Conservation (phyloP, 2,797 vertebrate genomes). For the Pyrocephalus nanus region DNA sequence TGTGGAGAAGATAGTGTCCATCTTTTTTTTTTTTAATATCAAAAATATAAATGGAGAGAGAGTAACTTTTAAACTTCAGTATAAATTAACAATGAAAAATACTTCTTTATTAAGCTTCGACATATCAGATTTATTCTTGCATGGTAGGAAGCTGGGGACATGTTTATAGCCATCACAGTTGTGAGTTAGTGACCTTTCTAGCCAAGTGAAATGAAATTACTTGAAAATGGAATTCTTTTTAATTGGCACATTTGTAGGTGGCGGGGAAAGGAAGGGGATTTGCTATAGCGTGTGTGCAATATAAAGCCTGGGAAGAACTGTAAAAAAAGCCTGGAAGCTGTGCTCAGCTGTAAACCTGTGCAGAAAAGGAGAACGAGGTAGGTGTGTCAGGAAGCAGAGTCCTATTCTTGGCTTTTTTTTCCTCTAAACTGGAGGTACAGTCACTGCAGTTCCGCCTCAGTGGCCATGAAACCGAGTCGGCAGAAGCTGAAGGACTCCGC, state of each 20-base stretch:
- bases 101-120: slow-evolving; percentile 57
- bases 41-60: slow-evolving; percentile 4
- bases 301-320: neutral
- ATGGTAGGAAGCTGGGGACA: slow-evolving; percentile 66
- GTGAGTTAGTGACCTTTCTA: slow-evolving; percentile 81
- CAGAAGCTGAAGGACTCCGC: slow-evolving; percentile 88
- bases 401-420: slow-evolving; percentile 60
- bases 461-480: slow-evolving; percentile 87
- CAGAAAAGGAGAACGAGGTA: slow-evolving; percentile 59
- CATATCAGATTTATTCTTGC: slow-evolving; percentile 64
- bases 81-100: slow-evolving; percentile 59
- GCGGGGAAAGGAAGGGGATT: neutral
- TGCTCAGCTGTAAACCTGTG: slow-evolving; percentile 23
- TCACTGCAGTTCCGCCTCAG: slow-evolving; percentile 83
- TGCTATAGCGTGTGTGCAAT: neutral
- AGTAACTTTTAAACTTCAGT: slow-evolving; percentile 20
- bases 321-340: slow-evolving; percentile 4
- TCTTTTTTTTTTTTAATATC: neutral
- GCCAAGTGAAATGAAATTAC: slow-evolving; percentile 79
- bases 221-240: slow-evolving; percentile 79
- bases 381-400: slow-evolving; percentile 75
- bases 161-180: slow-evolving; percentile 76
- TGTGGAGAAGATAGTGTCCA: neutral
- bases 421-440: slow-evolving; percentile 80
- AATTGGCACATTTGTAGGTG: slow-evolving; percentile 74